Evolutionary conservation across 92 coral and sea anemone genomes (phyloP).

Genomic region (Epizoanthus scotinus): DNA sequence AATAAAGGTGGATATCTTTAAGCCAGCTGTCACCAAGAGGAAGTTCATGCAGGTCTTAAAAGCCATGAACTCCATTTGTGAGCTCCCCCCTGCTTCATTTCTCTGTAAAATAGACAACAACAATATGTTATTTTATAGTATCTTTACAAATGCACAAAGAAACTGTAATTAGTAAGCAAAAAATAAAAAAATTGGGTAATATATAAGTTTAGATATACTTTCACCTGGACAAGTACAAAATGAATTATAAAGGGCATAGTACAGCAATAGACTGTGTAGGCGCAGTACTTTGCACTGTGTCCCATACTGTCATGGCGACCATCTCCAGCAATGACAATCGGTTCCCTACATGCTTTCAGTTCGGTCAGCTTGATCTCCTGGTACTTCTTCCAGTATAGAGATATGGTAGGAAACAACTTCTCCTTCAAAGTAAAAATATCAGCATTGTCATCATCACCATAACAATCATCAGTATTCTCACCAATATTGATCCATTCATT

Average conservation of each 20-base stretch:
- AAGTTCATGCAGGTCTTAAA: constrained; percentile 24
- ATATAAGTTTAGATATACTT: too few species aligned
- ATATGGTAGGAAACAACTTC: constrained; percentile 44
- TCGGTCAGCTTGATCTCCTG: constrained; percentile 26
- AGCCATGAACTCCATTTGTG: constrained; percentile 17
- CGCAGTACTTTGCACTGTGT: too few species aligned
- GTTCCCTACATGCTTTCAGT: constrained; percentile 16
- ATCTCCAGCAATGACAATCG: constrained; percentile 40
- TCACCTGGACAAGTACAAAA: too few species aligned
- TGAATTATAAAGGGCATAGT: too few species aligned
- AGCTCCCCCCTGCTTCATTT: constrained; percentile 44
- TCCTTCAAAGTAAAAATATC: constrained; percentile 40
- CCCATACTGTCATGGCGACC: neutral
- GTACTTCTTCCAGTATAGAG: constrained; percentile 37
- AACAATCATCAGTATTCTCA: too few species aligned
- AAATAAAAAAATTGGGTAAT: too few species aligned
- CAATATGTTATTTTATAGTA: neutral
- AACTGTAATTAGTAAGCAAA: too few species aligned
- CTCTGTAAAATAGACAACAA: constrained; percentile 23
- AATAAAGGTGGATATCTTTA: neutral
- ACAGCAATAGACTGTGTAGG: too few species aligned
- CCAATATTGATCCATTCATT: too few species aligned
- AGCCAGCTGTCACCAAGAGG: neutral
- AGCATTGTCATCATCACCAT: neutral
- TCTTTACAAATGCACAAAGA: too few species aligned